Evolutionary conservation across 2,113 vertebrate genomes (phyloP).

Genomic region (Okapia johnstoni): DNA sequence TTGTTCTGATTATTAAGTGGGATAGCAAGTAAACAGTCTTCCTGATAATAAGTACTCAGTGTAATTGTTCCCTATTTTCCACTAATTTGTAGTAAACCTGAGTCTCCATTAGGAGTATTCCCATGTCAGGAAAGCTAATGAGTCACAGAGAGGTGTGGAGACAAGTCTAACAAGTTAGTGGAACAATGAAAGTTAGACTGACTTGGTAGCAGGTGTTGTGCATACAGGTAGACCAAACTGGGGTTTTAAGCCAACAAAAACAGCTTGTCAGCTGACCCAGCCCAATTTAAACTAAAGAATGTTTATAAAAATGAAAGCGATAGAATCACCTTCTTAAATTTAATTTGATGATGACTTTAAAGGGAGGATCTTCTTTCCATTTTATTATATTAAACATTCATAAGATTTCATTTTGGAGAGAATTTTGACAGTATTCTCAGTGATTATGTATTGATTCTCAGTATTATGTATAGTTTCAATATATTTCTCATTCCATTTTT

Average conservation of each 20-base stretch:
- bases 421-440: not conserved
- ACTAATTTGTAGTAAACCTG: not conserved
- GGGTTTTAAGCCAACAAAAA: not conserved
- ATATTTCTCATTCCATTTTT: not conserved
- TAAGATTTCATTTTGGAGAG: not conserved
- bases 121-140: not conserved
- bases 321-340: not conserved
- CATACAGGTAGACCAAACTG: not conserved
- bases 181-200: not conserved
- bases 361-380: not conserved
- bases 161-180: constrained; percentile 13
- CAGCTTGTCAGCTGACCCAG: not conserved
- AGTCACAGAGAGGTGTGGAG: constrained; percentile 2
- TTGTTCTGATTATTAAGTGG: not conserved
- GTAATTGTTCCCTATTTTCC: constrained; percentile 8
- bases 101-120: not conserved
- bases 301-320: not conserved
- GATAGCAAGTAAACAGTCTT: not conserved
- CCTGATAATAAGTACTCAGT: not conserved
- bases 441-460: not conserved
- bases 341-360: not conserved
- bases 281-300: not conserved
- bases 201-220: not conserved
- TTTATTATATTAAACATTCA: not conserved
- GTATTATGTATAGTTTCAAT: not conserved